Evolutionary conservation across 2,113 vertebrate genomes (phyloP).

Genomic region (Phyllostomus discolor): DNA sequence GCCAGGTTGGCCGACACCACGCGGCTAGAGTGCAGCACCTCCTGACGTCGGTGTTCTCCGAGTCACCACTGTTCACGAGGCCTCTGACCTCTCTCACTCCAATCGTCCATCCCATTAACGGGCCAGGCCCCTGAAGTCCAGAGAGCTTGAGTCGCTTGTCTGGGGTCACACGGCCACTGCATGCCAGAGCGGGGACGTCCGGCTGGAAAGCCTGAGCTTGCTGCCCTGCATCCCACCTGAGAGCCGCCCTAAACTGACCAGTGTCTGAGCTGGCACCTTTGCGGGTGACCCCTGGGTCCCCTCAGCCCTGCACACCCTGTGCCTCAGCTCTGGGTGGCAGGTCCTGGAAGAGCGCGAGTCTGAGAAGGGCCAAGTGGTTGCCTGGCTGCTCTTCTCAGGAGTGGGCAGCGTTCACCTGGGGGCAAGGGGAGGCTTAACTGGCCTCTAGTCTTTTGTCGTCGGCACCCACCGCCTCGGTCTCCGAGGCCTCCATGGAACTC

Average conservation of each 20-base stretch:
- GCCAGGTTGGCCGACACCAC: accelerated
- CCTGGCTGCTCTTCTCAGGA: accelerated
- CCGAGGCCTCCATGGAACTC: accelerated
- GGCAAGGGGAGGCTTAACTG: not conserved
- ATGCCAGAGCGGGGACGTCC: accelerated
- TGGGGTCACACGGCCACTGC: not conserved
- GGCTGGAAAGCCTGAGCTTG: not conserved
- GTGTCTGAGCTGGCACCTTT: not conserved
- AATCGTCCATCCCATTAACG: accelerated
- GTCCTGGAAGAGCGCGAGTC: accelerated
- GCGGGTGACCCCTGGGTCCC: accelerated
- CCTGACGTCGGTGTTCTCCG: accelerated
- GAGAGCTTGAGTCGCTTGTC: not conserved
- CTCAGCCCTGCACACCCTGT: not conserved
- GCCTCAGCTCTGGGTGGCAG: not conserved
- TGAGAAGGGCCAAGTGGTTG: not conserved
- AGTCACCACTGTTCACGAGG: accelerated
- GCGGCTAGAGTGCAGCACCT: too few relatives aligned
- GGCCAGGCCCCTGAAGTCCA: not conserved
- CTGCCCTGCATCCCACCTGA: accelerated
- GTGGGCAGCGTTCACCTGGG: accelerated
- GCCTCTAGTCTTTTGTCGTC: not conserved
- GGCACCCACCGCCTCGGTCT: accelerated
- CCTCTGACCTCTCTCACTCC: accelerated
- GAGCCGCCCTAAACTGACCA: accelerated